Conservation (phyloP, 2,888 invertebrate genomes). For the Hydriomena furcata region DNA sequence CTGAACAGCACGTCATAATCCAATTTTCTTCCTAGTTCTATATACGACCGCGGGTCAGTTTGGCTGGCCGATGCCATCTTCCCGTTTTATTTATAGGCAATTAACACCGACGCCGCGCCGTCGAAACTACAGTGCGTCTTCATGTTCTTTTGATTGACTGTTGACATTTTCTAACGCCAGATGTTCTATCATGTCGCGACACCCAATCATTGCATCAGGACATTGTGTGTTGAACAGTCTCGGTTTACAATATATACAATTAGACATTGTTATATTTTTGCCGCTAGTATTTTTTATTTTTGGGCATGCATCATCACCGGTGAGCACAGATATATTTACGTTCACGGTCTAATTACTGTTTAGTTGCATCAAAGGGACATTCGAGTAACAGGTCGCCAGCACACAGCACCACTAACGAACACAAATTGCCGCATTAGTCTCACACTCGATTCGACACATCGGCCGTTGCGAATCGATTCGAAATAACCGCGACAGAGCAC, state of each 20-base stretch:
- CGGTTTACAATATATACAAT: constrained; percentile 24
- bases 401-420: constrained; percentile 59
- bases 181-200: constrained; percentile 33
- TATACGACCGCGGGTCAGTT: constrained; percentile 40
- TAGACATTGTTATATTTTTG: constrained; percentile 33
- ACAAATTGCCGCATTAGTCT: constrained; percentile 63
- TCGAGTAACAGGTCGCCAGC: constrained; percentile 48
- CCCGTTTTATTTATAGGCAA: constrained; percentile 64
- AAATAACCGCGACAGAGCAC: constrained; percentile 42
- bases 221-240: constrained; percentile 6
- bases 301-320: constrained; percentile 42
- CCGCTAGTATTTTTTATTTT: constrained; percentile 39
- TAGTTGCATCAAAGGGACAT: constrained; percentile 55
- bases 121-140: constrained; percentile 44
- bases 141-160: constrained; percentile 67
- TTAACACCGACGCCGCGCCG: constrained; percentile 56
- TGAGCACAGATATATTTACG: constrained; percentile 54
- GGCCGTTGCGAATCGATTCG: constrained; percentile 60
- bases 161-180: constrained; percentile 58
- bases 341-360: constrained; percentile 58
- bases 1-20: constrained; percentile 23
- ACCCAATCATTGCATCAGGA: constrained; percentile 16
- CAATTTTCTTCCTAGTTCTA: constrained; percentile 34
- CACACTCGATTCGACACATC: constrained; percentile 50
- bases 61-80: constrained; percentile 39